Base-by-base conservation (phyloP, 2,797 vertebrate species). In the Parauchenoglanis ngamensis region DNA sequence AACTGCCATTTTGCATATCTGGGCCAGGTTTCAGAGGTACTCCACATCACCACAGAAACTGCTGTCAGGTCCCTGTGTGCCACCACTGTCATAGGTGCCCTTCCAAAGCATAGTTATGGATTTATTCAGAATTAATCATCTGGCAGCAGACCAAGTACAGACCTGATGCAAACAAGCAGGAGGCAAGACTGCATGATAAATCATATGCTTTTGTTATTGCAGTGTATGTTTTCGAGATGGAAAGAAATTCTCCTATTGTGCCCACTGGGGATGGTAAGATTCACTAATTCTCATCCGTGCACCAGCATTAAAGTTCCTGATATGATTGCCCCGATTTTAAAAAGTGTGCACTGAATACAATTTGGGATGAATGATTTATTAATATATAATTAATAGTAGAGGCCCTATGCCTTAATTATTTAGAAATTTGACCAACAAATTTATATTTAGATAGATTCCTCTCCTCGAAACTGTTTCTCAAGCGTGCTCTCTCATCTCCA, bases 41-140 rank as follows among this genome's bases (percentile, higher is more conserved):
- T 79, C 7, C n/a, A 35, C 23, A 52, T 76, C 46, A 52, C 46
- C 46, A 57, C 35, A 11, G 77, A 79, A 79, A 79, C 54, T 57
- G 28, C 23, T 31, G 54, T 57, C 77, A 57, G 77, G 77, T 79
- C 54, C 28, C 15, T 23, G 52, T 78, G n/a, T 21, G 17, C 28
- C 49, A 77, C 7, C n/a, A 13, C 15, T 31, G 5, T 77, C 28
- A 78, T 21, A 78, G 49, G 52, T 57, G 54, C 54, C 77, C 54
- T 35, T 79, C 77, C 17, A 79, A 79, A 79, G 17, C n/a, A 57
- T 35, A 35, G 77, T 57, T 35, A 79, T 79, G 35, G 77, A 79
- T 79, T 79, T 79, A 79, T 79, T 79, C 54, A 49, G 25, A 76
- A 52, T 46, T 28, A 76, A 76, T 52, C 73, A 23, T 40, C 77